These are phyloP conservation scores for Wasmannia auropunctata DNA, from an alignment of 1,140 invertebrate genomes.

Conservation along the genomic window DNA sequence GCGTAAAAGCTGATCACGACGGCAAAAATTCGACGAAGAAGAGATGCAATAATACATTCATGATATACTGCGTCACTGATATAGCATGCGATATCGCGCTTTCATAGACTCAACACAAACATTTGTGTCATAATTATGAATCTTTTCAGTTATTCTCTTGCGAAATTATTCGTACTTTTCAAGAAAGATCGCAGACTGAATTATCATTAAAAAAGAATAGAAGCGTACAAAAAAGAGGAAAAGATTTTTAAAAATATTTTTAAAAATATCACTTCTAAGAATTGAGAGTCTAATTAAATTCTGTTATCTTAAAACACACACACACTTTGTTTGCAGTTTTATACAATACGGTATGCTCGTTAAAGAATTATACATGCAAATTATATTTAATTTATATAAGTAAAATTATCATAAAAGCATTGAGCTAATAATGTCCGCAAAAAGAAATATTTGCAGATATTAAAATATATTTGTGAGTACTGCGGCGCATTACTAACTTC, in stretches of 20 bases:
- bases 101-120: conserved; percentile 61
- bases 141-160: background rate
- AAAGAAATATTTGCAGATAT: background rate
- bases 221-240: background rate
- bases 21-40: background rate
- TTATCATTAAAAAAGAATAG: background rate
- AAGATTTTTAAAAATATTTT: no score
- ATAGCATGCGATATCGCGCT: conserved; percentile 40
- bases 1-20: background rate
- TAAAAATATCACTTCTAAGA: background rate
- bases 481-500: background rate
- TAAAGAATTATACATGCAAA: background rate
- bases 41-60: conserved; percentile 15
- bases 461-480: background rate
- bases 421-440: background rate
- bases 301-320: background rate
- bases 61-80: conserved; percentile 52
- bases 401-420: background rate
- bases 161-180: background rate
- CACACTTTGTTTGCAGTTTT: background rate
- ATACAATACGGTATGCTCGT: background rate
- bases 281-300: background rate
- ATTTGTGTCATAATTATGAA: background rate
- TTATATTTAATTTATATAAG: background rate
- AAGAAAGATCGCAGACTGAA: background rate